Conservation (phyloP, 1,140 invertebrate species). For the Heliconius nattereri region DNA sequence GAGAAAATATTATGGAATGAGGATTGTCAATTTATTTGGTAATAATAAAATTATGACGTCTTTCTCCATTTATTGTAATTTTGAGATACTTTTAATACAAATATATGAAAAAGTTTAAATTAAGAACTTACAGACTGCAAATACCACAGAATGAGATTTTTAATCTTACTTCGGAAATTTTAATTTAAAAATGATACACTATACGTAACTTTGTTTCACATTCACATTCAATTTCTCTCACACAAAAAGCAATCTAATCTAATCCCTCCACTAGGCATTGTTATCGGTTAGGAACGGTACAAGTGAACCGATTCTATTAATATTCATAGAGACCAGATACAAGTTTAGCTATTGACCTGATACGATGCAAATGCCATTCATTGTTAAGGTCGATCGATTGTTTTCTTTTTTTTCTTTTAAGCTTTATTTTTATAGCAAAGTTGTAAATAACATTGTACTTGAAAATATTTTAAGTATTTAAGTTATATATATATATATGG, state of each 20-base stretch:
- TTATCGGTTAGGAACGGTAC: conserved; percentile 20
- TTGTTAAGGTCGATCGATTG: conserved; percentile 55
- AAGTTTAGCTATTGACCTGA: conserved; percentile 47
- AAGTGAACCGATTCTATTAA: conserved; percentile 29
- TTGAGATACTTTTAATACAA: no score
- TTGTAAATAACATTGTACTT: background rate
- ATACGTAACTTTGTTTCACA: background rate
- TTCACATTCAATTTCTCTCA: background rate
- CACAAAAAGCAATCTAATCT: conserved; percentile 7
- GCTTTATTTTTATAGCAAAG: background rate
- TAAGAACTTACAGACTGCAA: no score
- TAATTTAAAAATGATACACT: background rate
- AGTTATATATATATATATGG: background rate
- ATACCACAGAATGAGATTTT: background rate
- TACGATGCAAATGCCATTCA: conserved; percentile 56
- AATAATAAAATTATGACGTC: no score
- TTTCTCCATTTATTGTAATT: no score
- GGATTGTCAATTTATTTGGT: no score
- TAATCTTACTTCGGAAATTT: background rate
- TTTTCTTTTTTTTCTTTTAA: background rate
- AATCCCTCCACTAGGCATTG: conserved; percentile 19
- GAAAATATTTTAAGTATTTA: background rate
- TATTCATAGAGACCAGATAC: conserved; percentile 36
- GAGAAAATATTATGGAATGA: no score
- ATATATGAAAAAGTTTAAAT: no score